phyloP scores from a whole-genome alignment of 2,888 invertebrate genomes.

The Leptinotarsa haldemani region DNA sequence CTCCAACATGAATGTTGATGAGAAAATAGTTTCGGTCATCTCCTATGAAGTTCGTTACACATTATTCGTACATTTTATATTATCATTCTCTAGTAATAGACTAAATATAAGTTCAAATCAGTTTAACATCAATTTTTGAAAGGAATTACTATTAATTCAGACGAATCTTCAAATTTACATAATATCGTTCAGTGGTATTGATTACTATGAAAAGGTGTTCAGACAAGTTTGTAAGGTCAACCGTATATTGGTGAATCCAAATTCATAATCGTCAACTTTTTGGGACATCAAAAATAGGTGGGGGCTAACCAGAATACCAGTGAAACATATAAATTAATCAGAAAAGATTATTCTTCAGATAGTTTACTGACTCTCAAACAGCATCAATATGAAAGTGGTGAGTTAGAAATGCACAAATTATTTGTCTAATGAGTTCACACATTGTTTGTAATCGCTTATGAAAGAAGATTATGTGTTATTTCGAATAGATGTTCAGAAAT shows the following conservation, averaged over 20 bases:
- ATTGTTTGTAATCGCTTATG: neutral
- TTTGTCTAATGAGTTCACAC: neutral
- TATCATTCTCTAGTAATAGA: too few relatives aligned
- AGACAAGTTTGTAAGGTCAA: conserved; percentile 2
- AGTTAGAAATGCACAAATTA: neutral
- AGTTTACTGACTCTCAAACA: neutral
- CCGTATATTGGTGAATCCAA: conserved; percentile 2
- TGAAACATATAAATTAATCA: neutral
- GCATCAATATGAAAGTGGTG: neutral
- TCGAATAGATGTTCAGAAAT: neutral
- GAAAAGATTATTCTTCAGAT: neutral
- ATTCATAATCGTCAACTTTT: neutral
- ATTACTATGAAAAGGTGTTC: neutral
- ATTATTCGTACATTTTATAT: too few relatives aligned
- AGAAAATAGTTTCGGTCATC: too few relatives aligned
- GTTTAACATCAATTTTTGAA: too few relatives aligned
- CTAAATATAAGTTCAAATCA: too few relatives aligned
- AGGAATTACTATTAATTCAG: too few relatives aligned
- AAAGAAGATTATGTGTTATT: neutral
- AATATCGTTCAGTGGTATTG: neutral
- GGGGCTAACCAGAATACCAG: neutral
- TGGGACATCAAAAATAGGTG: neutral
- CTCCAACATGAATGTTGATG: too few relatives aligned
- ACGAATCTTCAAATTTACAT: neutral
- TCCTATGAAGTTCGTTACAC: too few relatives aligned